Base-by-base conservation (phyloP, 2,888 invertebrate species). In the Dilophus febrilis region DNA sequence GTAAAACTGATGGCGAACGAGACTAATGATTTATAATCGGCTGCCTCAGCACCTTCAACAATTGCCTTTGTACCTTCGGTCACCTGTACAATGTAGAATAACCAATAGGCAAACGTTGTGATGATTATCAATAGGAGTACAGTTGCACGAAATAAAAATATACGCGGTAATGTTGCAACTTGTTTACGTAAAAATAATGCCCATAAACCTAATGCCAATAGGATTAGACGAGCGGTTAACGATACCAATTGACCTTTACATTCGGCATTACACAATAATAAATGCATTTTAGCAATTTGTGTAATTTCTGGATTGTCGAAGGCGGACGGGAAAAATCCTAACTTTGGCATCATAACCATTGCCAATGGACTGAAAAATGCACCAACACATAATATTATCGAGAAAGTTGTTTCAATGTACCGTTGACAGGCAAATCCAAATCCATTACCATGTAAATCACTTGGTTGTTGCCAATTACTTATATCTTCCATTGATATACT, bases 51-150 rank as follows among this genome's bases (percentile, higher is more conserved):
- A 0, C 79, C 80, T 40, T 81, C 77, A 0, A 79, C 77, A 7
- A 82, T 73, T 40, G 84, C 82, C 59, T 80, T 76, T 1, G 82
- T 78, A 14, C 80, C 78, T 59, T 83, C 83, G 1, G 81, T 81
- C 40, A 80, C 74, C 63, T 95, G 87, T 38, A 95, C 92, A 51
- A 88, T 79, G 59, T 95, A 98, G 64, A 98, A 98, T 14, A 98
- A 68, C 97, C 98, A 98, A 65, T 91, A 97, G 4, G 94, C 84
- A 64, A 95, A 91, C 45, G 86, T 84, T 59, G 94, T 84, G 12
- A 98, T 77, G 31, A 91, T 76, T 29, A 92, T 76, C 40, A 95
- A 72, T 5, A 87, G 74, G 43, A 94, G 65, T n/a, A 91, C 81
- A 49, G 87, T 77, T 0, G 91, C 84, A 50, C 92, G 72, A 55